Base-by-base conservation (phyloP, 2,888 invertebrate species). In the Erpobdella octoculata region DNA sequence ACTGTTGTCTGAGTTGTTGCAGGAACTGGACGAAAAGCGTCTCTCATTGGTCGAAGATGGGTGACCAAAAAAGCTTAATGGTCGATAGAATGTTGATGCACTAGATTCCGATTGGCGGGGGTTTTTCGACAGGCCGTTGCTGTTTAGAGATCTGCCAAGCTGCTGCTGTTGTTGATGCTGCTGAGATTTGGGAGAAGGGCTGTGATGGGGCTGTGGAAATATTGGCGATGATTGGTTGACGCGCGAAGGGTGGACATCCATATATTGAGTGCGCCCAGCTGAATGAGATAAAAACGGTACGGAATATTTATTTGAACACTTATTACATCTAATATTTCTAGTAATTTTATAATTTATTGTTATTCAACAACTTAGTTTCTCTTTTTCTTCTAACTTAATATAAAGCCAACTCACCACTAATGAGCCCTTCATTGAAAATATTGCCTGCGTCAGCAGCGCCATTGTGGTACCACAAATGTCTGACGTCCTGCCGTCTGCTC, bases 401-500 rank as follows among this genome's bases (percentile, higher is more conserved):
- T n/a, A n/a, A n/a, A n/a, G n/a, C n/a, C n/a, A 6, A 53, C 53
- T 1, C 5, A 53, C 53, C 53, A n/a, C 28, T 53, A 12, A 53
- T 28, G 8, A 53, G 53, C 4, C 18, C 28, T 28, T 53, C 53
- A 25, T 28, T 28, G 18, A 53, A 53, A 1, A 53, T 21, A 8
- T 53, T 53, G 53, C 9, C 38, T 8, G 8, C n/a, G 41, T n/a
- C 53, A 65, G 41, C 28, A n/a, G 36, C 4, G 53, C 18, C 46
- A 77, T 92, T 92, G 25, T 92, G 88, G 84, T 93, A 94, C 93
- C 94, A 95, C 31, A 94, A 87, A 80, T 93, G 91, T 66, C 94
- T 85, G 91, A 94, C 93, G 84, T 95, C 94, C 78, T 94, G 93
- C 1, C 94, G 87, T 58, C 94, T 88, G 77, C 91, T 69, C 67